Conservation (phyloP, 1,140 invertebrate genomes). For the Diploscapter pachys region DNA sequence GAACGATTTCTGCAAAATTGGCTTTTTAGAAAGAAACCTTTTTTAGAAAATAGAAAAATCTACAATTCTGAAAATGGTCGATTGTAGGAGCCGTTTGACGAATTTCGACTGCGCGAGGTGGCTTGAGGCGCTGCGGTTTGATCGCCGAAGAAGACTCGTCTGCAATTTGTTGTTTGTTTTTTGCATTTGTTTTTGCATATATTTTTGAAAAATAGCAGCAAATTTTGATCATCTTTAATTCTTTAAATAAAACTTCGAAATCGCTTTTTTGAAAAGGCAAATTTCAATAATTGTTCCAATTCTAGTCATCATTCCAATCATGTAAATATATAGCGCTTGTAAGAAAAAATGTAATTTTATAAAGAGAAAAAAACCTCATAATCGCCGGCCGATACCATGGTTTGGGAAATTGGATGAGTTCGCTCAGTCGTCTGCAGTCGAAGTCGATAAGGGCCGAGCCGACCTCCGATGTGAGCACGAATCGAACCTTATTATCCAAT, state of each 20-base stretch:
- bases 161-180: no score
- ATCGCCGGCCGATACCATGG: slow-evolving; percentile 79
- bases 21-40: slow-evolving; percentile 2
- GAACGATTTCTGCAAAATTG: neutral
- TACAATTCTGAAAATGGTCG: slow-evolving; percentile 23
- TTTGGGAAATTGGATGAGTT: slow-evolving; percentile 94
- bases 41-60: neutral
- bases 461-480: slow-evolving; percentile 69
- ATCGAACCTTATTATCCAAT: slow-evolving; percentile 37
- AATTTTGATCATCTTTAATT: no score
- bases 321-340: no score
- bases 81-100: slow-evolving; percentile 10
- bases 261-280: no score
- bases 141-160: slow-evolving; percentile 51
- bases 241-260: no score
- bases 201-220: no score
- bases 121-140: slow-evolving; percentile 36
- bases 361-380: slow-evolving; percentile 14
- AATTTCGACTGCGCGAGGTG: slow-evolving; percentile 12
- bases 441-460: slow-evolving; percentile 98
- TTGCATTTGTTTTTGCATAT: no score
- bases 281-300: no score
- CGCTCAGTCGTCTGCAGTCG: slow-evolving; percentile 92
- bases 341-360: no score
- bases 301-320: no score